phyloP scores from a whole-genome alignment of 1,140 invertebrate species.

The Drosophila ogumai region DNA sequence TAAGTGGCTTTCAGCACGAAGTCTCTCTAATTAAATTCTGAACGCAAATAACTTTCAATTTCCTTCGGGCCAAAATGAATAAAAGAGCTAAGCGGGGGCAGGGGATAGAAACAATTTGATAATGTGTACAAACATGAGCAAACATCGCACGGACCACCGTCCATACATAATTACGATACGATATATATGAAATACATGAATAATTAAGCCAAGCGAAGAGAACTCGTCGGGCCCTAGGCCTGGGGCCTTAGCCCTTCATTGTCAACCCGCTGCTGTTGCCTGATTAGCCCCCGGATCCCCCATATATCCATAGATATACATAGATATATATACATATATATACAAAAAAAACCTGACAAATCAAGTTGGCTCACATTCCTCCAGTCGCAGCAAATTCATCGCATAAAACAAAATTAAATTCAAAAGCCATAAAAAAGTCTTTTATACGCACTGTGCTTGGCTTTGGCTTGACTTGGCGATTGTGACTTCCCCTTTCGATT shows the following conservation, averaged over 20 bases:
- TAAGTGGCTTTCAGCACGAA: slow-evolving; percentile 32
- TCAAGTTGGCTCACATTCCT: slow-evolving; percentile 68
- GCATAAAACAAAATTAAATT: slow-evolving; percentile 73
- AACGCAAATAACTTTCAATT: slow-evolving; percentile 76
- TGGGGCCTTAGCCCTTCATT: slow-evolving; percentile 27
- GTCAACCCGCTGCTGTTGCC: slow-evolving; percentile 22
- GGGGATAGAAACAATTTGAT: slow-evolving; percentile 17
- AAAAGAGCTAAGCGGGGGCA: background rate
- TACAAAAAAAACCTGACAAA: slow-evolving; percentile 52
- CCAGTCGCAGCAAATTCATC: slow-evolving; percentile 31
- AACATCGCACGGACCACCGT: slow-evolving; percentile 44
- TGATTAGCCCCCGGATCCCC: slow-evolving; percentile 9
- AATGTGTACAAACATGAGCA: slow-evolving; percentile 53
- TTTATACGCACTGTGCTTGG: slow-evolving; percentile 58
- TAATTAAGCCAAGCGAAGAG: slow-evolving; percentile 55
- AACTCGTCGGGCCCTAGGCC: background rate
- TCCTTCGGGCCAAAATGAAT: slow-evolving; percentile 45
- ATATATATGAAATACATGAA: slow-evolving; percentile 64
- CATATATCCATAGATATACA: background rate
- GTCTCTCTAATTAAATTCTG: slow-evolving; percentile 70
- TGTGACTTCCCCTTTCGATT: slow-evolving; percentile 78
- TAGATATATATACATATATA: background rate
- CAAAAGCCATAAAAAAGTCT: slow-evolving; percentile 75
- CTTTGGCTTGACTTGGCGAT: slow-evolving; percentile 18
- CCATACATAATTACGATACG: slow-evolving; percentile 22